Evolutionary conservation across 2,888 invertebrate genomes (phyloP), one percentile per base, ranked within the genome.

Genomic region (Sinodicranocentrus sp.): DNA sequence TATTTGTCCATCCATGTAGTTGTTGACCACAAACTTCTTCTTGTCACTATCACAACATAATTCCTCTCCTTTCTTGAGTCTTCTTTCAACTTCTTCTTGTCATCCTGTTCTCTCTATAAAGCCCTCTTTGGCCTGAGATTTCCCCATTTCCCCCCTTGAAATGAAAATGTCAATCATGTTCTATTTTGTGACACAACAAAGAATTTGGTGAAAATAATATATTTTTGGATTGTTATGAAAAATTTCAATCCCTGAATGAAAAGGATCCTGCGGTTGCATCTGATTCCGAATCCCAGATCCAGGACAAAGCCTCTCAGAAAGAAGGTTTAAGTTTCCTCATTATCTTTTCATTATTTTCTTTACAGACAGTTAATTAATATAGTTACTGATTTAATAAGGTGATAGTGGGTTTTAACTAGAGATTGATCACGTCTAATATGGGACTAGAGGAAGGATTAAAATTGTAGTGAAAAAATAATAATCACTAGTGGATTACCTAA

Each of bases 261-360:
- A 76, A 82, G 75, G 82, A 82, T 65, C 82, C 82, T 82, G 75
- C 75, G 75, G 82, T 75, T 82, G 75, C 82, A 82, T 82, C 82
- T 82, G 72, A 72, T 23, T 52, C 65, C 73, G 82, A 73, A 68
- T 39, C 73, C 82, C 15, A 82, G 26, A 43, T 44, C 73, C 82
- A 68, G 75, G 82, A 73, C 70, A 75, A 82, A 82, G 82, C 82
- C 82, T 82, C 82, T 82, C 68, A 52, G 67, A 76, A 75, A 71
- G 71, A 79, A 82, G 82, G 82, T 82, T 82, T 76, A 82, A 70
- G 76, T 76, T 75, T 70, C 76, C 76, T 76, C 44, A 54, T 72
- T 72, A 72, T 71, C 23, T 67, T 48, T 52, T 63, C 33, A 71
- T 72, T 63, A 26, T 52, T 65, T 72, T 57, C 25, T 21, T 39